A percentile compares a stretch with the other conserved stretches of the same genome.
Evolutionary conservation across 2,797 vertebrate genomes (phyloP).

Genomic region (Tachyglossus aculeatus): DNA sequence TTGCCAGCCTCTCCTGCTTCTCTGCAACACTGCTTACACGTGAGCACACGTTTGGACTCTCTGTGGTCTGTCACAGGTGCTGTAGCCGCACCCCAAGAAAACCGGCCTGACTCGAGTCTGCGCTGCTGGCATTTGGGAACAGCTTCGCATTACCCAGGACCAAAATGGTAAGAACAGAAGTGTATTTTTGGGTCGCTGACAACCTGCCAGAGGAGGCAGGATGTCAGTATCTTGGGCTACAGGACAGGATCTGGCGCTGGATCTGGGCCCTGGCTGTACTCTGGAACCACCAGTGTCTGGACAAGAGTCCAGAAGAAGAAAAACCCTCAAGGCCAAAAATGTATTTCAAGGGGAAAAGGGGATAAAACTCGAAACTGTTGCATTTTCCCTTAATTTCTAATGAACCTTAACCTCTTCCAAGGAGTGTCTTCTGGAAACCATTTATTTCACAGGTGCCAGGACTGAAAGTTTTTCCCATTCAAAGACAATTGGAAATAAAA

Average conservation of each 20-base stretch:
- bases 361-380: not conserved
- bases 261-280: fast-evolving
- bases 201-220: not conserved
- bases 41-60: not conserved
- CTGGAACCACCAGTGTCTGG: not conserved
- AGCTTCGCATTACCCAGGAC: not conserved
- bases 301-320: not conserved
- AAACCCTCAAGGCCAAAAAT: not conserved
- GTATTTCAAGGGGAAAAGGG: not conserved
- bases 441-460: too few species aligned
- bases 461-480: too few species aligned
- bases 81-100: too few species aligned
- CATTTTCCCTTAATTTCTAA: not conserved
- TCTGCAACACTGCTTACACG: not conserved
- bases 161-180: not conserved
- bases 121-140: not conserved
- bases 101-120: too few species aligned
- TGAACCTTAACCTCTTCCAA: not conserved
- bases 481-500: too few species aligned
- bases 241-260: fast-evolving
- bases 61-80: not conserved
- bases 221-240: not conserved
- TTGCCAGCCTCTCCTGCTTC: not conserved
- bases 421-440: too few species aligned
- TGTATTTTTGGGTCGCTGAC: not conserved